Percentiles rank a stretch among this genome's conserved stretches.
Conservation (phyloP, 2,113 vertebrate genomes). For the Colius striatus region DNA sequence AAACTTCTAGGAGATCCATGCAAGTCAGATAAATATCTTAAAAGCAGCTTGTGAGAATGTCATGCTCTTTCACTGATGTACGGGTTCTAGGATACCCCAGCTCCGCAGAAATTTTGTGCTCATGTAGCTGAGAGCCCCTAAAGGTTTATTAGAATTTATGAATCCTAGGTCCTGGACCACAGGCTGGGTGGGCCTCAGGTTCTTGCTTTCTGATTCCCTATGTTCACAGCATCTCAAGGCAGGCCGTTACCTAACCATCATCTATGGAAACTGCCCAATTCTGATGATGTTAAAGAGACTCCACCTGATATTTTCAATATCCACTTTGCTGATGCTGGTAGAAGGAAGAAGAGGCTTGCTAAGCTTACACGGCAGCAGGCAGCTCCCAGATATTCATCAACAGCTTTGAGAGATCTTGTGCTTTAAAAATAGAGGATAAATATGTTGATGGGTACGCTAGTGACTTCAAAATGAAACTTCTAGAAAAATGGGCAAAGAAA, state of each 20-base stretch:
- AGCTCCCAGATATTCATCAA: neutral
- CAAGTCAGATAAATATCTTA: neutral
- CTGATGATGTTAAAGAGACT: neutral
- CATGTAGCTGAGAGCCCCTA: neutral
- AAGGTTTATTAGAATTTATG: neutral
- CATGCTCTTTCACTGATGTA: neutral
- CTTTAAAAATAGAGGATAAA: neutral
- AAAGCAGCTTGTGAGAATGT: neutral
- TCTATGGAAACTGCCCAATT: neutral
- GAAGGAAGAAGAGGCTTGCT: neutral
- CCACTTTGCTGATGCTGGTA: neutral
- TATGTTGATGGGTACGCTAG: neutral
- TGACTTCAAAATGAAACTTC: neutral
- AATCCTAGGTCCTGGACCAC: neutral
- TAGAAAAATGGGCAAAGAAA: neutral
- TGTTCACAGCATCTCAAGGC: neutral
- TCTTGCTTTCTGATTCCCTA: neutral
- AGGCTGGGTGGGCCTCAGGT: neutral
- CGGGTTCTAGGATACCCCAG: neutral
- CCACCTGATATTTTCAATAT: neutral
- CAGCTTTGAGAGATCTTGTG: neutral
- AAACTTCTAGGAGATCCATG: neutral
- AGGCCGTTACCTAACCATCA: neutral
- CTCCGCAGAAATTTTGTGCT: neutral
- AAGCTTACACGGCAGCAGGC: neutral